phyloP scores from a whole-genome alignment of 1,140 invertebrate genomes.

The silkworm (Bombyx mori) region ASM3026992v2 NC_085117.1:744501-745000 shows the following conservation, averaged over 20 bases:
- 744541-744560: constrained; percentile 55
- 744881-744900: no score
- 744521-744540: constrained; percentile 33
- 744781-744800: no score
- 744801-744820: no score
- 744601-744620: constrained; percentile 63
- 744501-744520: background rate
- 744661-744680: constrained; percentile 41
- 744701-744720: constrained; percentile 12
- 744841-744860: no score
- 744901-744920: no score
- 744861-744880: no score
- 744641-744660: constrained; percentile 52
- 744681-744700: constrained; percentile 59
- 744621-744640: constrained; percentile 55
- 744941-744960: no score
- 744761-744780: no score
- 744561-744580: constrained; percentile 6
- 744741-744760: background rate
- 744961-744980: no score
- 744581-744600: constrained; percentile 37
- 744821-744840: no score
- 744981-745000: no score
- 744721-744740: constrained; percentile 12
- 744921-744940: no score